Base-by-base conservation (phyloP, 2,888 invertebrate species). In the Parelbella ahira region DNA sequence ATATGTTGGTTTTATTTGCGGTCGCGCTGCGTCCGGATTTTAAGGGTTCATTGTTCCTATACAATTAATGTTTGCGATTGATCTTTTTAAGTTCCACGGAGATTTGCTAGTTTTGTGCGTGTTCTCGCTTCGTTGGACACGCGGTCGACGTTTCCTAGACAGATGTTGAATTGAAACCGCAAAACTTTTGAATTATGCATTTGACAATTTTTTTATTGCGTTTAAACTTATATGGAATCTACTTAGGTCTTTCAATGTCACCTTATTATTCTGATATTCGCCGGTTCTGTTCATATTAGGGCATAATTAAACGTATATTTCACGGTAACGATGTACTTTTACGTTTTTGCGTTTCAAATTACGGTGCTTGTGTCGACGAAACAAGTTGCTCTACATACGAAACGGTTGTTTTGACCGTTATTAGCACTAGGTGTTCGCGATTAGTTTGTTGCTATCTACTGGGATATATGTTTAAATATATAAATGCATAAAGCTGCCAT, bases 1-100 rank as follows among this genome's bases (percentile, higher is more conserved):
- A 78, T 78, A 80, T 77, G 71, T 71, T 72, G 74, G 78, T 75
- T 81, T 82, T 82, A 83, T 83, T 75, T 84, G 86, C 76, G 84
- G 84, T 81, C 70, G 52, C 62, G 67, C 60, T 60, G 60, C 60
- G 65, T 54, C 51, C 63, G 74, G 77, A 74, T 81, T 78, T 74
- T 58, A 72, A 75, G 78, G 78, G 76, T 64, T 60, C 49, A 60
- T 63, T 63, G 64, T 78, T 68, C 66, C 50, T 57, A 58, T 54
- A 75, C 76, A 76, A 80, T 76, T 68, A 75, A 68, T 77, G 80
- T 83, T 82, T 82, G 69, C 74, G 63, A 77, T 76, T 81, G 80
- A 65, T 76, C 83, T 82, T 83, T 84, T 84, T 77, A 71, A 72
- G 65, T 69, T 68, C 64, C 57, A 59, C 55, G 56, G 54, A 60